Evolutionary conservation across 2,113 vertebrate species (phyloP).

Genomic region (Xenopus laevis): DNA sequence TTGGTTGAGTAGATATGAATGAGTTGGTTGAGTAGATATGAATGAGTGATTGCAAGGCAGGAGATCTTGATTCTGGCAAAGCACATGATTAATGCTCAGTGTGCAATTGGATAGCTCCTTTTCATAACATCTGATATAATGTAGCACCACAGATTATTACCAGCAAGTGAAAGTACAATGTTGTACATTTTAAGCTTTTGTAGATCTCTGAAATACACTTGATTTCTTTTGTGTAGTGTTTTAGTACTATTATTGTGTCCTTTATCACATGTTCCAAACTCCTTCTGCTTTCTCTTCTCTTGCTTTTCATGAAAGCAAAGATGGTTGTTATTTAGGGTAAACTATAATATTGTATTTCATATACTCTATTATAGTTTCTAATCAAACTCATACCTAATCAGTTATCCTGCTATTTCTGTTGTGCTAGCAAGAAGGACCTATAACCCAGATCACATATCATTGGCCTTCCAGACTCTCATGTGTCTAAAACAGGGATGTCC

Average conservation of each 20-base stretch:
- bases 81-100: too few species aligned
- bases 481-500: too few species aligned
- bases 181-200: conserved; percentile 30
- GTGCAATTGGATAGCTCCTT: too few species aligned
- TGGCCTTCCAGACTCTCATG: too few species aligned
- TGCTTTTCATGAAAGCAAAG: not conserved
- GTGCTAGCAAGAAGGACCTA: not conserved
- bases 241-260: conserved; percentile 9
- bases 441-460: too few species aligned
- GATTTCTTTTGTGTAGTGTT: conserved; percentile 14
- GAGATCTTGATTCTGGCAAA: too few species aligned
- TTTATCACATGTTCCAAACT: not conserved
- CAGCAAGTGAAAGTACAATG: conserved; percentile 52
- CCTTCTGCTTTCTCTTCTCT: not conserved
- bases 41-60: too few species aligned
- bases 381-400: not conserved
- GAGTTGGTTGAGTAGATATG: too few species aligned
- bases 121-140: too few species aligned
- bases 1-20: too few species aligned
- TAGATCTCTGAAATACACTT: conserved; percentile 1
- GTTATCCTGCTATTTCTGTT: too few species aligned
- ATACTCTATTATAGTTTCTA: not conserved
- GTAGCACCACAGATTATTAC: conserved; percentile 34
- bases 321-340: not conserved
- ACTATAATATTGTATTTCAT: not conserved